Percentiles rank a stretch among this genome's conserved stretches.
These are phyloP conservation scores for Melinaea marsaeus DNA, from an alignment of 2,888 invertebrate species.

Conservation along the genomic window DNA sequence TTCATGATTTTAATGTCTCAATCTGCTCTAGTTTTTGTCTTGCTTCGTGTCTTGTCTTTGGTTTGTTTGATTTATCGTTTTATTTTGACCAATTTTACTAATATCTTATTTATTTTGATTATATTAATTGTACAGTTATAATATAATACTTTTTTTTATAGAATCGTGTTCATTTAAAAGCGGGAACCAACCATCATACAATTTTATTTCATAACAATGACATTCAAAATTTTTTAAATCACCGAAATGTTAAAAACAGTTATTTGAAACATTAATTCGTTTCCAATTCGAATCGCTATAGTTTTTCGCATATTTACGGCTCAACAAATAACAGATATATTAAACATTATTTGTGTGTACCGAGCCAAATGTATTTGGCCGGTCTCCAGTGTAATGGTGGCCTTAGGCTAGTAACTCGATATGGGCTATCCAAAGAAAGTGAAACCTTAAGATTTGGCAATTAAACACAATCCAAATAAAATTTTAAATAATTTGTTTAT, in stretches of 20 bases:
- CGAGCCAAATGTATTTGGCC: slow-evolving; percentile 60
- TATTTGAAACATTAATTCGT: slow-evolving; percentile 1
- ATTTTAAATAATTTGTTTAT: too few species aligned
- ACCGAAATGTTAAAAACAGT: slow-evolving; percentile 8
- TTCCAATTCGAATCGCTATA: slow-evolving; percentile 1
- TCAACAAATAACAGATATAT: slow-evolving; percentile 22
- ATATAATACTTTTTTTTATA: too few species aligned
- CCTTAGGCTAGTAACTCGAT: slow-evolving; percentile 22
- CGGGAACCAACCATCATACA: too few species aligned
- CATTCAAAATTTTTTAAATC: slow-evolving; percentile 2
- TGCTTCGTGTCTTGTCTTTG: too few species aligned
- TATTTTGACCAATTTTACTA: too few species aligned
- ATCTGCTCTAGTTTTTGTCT: background rate
- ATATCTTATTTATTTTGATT: too few species aligned
- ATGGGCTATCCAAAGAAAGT: slow-evolving; percentile 4
- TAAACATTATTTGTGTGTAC: slow-evolving; percentile 58
- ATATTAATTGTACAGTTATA: too few species aligned
- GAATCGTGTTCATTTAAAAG: too few species aligned
- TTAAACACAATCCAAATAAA: background rate
- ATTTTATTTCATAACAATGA: too few species aligned
- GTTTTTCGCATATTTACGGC: slow-evolving; percentile 22
- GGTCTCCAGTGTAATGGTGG: slow-evolving; percentile 41
- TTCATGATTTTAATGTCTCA: slow-evolving; percentile 4
- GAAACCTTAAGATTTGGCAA: background rate
- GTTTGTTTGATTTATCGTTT: too few species aligned